Percentiles rank a stretch among this genome's conserved stretches.
phyloP scores from a whole-genome alignment of 1,140 invertebrate genomes.

The Drosophila sulfurigaster region DNA sequence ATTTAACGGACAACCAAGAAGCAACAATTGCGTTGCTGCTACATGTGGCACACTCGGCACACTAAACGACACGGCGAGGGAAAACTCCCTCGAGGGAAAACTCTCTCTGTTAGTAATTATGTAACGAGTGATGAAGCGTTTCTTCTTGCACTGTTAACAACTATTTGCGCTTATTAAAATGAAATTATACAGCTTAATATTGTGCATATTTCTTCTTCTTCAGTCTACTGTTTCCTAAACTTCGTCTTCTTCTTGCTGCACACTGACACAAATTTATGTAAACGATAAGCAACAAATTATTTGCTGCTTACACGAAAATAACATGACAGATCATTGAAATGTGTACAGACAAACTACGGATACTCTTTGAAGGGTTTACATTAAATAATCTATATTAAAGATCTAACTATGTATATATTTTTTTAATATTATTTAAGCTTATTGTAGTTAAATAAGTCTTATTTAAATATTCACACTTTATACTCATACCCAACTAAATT shows the following conservation, averaged over 20 bases:
- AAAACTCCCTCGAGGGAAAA: not conserved
- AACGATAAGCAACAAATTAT: constrained; percentile 63
- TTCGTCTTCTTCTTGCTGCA: not conserved
- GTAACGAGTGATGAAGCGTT: constrained; percentile 65
- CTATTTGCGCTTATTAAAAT: constrained; percentile 76
- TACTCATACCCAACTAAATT: no score
- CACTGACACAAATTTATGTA: constrained; percentile 67
- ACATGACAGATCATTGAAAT: not conserved
- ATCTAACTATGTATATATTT: no score
- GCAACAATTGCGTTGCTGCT: constrained; percentile 32
- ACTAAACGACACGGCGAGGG: constrained; percentile 28
- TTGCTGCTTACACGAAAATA: constrained; percentile 21
- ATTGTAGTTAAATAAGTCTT: not conserved
- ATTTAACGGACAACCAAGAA: constrained; percentile 53
- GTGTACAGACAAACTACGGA: not conserved
- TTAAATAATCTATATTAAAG: not conserved
- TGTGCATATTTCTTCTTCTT: constrained; percentile 6
- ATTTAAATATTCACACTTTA: not conserved
- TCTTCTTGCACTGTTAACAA: constrained; percentile 40
- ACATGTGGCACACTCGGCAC: constrained; percentile 27
- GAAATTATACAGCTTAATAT: constrained; percentile 66
- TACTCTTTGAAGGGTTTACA: constrained; percentile 2
- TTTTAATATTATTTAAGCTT: no score
- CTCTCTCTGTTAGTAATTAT: constrained; percentile 29
- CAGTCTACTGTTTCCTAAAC: not conserved